Evolutionary conservation across 2,888 invertebrate genomes (phyloP).

Genomic region (Hemithea aestivaria): DNA sequence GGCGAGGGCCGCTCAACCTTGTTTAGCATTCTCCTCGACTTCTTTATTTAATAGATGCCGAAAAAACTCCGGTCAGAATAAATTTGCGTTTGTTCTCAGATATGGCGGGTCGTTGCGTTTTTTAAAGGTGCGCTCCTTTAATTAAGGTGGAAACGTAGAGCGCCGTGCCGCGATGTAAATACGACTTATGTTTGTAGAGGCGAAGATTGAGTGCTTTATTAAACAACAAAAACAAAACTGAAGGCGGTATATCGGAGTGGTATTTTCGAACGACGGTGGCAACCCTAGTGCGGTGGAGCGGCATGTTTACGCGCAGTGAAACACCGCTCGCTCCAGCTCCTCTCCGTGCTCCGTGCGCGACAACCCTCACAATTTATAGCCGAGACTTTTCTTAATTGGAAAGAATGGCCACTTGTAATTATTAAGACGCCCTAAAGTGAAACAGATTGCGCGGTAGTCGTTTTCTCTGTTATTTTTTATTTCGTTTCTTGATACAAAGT

Average conservation of each 20-base stretch:
- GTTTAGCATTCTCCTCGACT: slow-evolving; percentile 77
- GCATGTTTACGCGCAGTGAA: slow-evolving; percentile 65
- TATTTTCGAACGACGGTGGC: slow-evolving; percentile 40
- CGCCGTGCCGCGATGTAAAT: slow-evolving; percentile 52
- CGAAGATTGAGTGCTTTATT: slow-evolving; percentile 60
- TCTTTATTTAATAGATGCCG: slow-evolving; percentile 78
- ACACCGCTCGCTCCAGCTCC: slow-evolving; percentile 49
- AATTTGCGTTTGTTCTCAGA: slow-evolving; percentile 73
- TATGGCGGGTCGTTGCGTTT: slow-evolving; percentile 59
- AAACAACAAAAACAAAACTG: slow-evolving; percentile 57
- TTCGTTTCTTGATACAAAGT: slow-evolving; percentile 45
- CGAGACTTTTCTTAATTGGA: slow-evolving; percentile 78
- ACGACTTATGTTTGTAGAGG: slow-evolving; percentile 55
- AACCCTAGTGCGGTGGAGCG: slow-evolving; percentile 54
- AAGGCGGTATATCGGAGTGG: slow-evolving; percentile 25
- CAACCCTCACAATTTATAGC: slow-evolving; percentile 76
- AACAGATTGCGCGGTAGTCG: slow-evolving; percentile 74
- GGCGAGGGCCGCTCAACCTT: slow-evolving; percentile 77
- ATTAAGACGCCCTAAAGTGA: slow-evolving; percentile 78
- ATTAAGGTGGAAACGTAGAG: slow-evolving; percentile 58
- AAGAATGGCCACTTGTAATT: slow-evolving; percentile 79
- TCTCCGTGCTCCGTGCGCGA: slow-evolving; percentile 40
- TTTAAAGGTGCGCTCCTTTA: slow-evolving; percentile 63
- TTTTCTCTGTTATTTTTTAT: slow-evolving; percentile 54
- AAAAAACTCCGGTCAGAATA: slow-evolving; percentile 73